Evolutionary conservation across 2,888 invertebrate genomes (phyloP), one percentile per base, ranked within the genome.

Genomic region (Hydrotaea diabolus): DNA sequence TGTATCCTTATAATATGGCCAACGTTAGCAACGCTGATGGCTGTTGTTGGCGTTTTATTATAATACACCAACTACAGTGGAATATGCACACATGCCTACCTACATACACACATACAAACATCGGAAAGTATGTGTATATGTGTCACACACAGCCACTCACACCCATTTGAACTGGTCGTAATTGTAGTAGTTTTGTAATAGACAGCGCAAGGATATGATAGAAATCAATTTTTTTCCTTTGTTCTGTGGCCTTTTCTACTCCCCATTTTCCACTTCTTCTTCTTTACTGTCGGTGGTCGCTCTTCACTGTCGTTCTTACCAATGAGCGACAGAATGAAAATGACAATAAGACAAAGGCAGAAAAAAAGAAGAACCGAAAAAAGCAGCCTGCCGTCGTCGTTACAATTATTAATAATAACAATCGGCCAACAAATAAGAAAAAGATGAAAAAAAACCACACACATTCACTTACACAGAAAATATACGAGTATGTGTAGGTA

Each of bases 191-290:
- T 53, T 49, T 46, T 49, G 49, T 71, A 71, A 71, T 53, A 71
- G 49, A 53, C 71, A 59, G 11, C n/a, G n/a, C 26, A 71, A 71
- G 49, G 71, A 71, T 71, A 53, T 71, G 53, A 49, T 53, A 53
- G 31, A 71, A 71, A 53, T 71, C 71, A 71, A 71, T 71, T 71
- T 31, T 71, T 66, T 13, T n/a, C n/a, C n/a, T n/a, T n/a, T n/a
- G n/a, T n/a, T n/a, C n/a, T n/a, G n/a, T 49, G n/a, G 4, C n/a
- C 13, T n/a, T n/a, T 23, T 59, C 1, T 55, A 9, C 21, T 21
- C 21, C 55, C 21, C n/a, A n/a, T n/a, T n/a, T 13, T 15, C 43
- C 5, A 43, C 53, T 17, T n/a, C 55, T 21, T 55, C 55, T 55
- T 55, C 55, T 55, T 55, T n/a, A n/a, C n/a, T n/a, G n/a, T n/a